phyloP scores from a whole-genome alignment of 2,113 vertebrate species.

The Engraulis encrasicolus region DNA sequence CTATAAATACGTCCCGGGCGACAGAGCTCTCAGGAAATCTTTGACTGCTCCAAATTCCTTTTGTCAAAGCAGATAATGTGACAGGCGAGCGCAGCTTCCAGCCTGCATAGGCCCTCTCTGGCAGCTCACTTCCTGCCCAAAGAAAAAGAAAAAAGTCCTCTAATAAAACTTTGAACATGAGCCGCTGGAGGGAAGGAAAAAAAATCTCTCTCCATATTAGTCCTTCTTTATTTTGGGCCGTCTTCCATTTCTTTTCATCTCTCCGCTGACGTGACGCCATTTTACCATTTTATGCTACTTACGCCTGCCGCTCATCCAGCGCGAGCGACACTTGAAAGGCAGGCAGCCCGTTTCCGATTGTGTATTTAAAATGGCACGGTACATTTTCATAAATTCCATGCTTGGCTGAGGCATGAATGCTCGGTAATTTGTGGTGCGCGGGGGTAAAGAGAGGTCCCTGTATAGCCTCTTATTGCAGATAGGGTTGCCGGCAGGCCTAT shows the following conservation, averaged over 20 bases:
- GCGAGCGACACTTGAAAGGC: not conserved
- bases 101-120: not conserved
- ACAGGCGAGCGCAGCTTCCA: not conserved
- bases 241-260: not conserved
- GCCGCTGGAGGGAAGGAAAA: not conserved
- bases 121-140: not conserved
- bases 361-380: not conserved
- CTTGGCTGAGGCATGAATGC: not conserved
- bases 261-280: not conserved
- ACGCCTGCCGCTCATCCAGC: not conserved
- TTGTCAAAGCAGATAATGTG: not conserved
- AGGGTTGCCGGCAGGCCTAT: too few species aligned
- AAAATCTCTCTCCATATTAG: not conserved
- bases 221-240: not conserved
- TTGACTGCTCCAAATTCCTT: not conserved
- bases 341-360: not conserved
- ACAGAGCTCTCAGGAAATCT: not conserved
- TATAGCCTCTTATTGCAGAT: too few species aligned
- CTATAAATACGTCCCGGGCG: not conserved
- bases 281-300: slow-evolving; percentile 5
- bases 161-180: not conserved
- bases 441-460: not conserved
- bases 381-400: not conserved
- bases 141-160: too few species aligned
- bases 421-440: not conserved